These are phyloP conservation scores for Avahi laniger DNA, from an alignment of 2,797 vertebrate genomes.

Conservation along the genomic window DNA sequence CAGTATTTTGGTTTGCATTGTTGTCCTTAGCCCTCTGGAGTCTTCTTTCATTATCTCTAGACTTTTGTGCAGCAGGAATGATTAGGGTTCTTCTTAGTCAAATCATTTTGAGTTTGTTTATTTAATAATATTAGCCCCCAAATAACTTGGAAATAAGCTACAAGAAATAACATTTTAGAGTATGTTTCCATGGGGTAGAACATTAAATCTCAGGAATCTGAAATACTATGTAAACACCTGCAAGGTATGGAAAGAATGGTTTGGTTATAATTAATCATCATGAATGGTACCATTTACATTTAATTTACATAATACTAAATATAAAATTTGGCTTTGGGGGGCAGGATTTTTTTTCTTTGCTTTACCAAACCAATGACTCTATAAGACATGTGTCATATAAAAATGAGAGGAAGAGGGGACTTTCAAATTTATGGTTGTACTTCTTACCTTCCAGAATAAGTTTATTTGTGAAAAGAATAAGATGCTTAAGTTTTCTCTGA, in stretches of 20 bases:
- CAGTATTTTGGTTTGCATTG: background rate
- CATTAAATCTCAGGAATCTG: background rate
- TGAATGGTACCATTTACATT: background rate
- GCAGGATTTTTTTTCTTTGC: background rate
- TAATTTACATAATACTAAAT: background rate
- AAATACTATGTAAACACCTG: background rate
- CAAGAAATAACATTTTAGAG: background rate
- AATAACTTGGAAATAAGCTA: constrained; percentile 33
- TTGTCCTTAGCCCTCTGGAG: background rate
- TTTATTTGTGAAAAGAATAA: constrained; percentile 35
- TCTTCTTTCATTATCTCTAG: background rate
- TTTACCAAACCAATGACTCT: background rate
- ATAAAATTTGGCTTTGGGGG: background rate
- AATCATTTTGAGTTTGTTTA: background rate
- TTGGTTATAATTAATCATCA: background rate
- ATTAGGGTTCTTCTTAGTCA: background rate
- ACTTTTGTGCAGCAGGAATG: background rate
- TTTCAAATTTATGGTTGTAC: constrained; percentile 6
- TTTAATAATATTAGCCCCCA: background rate
- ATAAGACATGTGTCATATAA: background rate
- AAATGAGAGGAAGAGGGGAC: background rate
- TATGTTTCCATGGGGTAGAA: background rate
- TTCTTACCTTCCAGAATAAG: background rate
- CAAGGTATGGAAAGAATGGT: background rate
- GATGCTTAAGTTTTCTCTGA: background rate